phyloP scores from a whole-genome alignment of 2,113 vertebrate species.

The Neofelis nebulosa region DNA sequence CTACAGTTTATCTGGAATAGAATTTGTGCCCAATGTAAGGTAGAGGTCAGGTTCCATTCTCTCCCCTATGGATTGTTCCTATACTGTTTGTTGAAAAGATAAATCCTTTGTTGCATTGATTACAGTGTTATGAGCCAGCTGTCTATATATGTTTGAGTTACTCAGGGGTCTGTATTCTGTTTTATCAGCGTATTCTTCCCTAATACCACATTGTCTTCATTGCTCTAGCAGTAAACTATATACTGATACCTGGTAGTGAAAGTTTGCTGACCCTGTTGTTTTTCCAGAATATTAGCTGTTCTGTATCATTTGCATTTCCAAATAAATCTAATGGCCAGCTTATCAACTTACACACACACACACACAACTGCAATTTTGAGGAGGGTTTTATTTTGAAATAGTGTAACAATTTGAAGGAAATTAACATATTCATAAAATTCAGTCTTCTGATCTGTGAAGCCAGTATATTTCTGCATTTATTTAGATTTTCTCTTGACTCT shows the following conservation, averaged over 20 bases:
- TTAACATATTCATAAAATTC: neutral
- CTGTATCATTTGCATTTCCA: neutral
- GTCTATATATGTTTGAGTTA: no score
- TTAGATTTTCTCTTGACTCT: neutral
- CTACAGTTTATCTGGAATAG: neutral
- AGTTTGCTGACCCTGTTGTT: neutral
- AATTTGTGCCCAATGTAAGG: neutral
- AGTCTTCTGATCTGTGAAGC: neutral
- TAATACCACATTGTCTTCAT: neutral
- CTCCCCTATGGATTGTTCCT: neutral
- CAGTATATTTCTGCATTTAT: neutral
- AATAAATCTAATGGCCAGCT: neutral
- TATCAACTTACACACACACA: neutral
- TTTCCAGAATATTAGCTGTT: neutral
- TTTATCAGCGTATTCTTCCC: neutral
- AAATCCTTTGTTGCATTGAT: neutral
- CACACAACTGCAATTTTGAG: neutral
- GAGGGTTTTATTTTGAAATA: neutral
- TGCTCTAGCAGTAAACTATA: neutral
- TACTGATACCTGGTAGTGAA: neutral
- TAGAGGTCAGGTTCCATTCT: neutral
- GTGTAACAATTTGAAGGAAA: neutral
- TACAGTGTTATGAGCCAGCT: neutral
- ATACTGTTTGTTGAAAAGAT: neutral
- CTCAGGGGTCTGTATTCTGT: neutral